These are phyloP conservation scores for Tenebrio molitor DNA, from an alignment of 1,140 invertebrate genomes.

Conservation along the genomic window DNA sequence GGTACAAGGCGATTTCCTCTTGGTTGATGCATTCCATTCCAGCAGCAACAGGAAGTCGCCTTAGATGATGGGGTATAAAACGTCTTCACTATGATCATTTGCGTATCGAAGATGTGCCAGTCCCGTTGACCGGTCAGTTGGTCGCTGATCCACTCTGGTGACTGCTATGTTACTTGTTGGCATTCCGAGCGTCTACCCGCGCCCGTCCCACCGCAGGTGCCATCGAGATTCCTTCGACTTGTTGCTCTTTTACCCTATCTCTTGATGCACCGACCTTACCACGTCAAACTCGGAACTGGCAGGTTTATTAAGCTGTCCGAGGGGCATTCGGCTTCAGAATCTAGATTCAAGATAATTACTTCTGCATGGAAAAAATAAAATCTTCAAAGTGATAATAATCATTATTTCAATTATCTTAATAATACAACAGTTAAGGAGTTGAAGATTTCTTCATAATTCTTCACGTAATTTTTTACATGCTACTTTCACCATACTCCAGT, in stretches of 20 bases:
- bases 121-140: conserved; percentile 29
- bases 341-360: too few species aligned
- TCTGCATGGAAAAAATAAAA: too few species aligned
- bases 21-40: conserved; percentile 14
- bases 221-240: conserved; percentile 37
- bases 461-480: too few species aligned
- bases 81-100: conserved; percentile 17
- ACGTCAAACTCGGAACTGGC: too few species aligned
- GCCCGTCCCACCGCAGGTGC: conserved; percentile 24
- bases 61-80: conserved; percentile 8
- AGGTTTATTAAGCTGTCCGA: too few species aligned
- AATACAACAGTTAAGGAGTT: too few species aligned
- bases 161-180: conserved; percentile 16
- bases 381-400: too few species aligned
- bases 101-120: conserved; percentile 1
- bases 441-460: too few species aligned
- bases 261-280: conserved; percentile 20
- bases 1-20: conserved; percentile 34
- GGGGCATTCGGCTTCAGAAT: too few species aligned
- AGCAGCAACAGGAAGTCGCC: neutral
- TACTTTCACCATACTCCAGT: too few species aligned
- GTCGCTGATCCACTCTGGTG: conserved; percentile 14
- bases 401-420: too few species aligned
- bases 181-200: conserved; percentile 16
- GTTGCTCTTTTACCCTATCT: conserved; percentile 2